phyloP scores from a whole-genome alignment of 2,797 vertebrate genomes.

The Macropus fuliginosus region DNA sequence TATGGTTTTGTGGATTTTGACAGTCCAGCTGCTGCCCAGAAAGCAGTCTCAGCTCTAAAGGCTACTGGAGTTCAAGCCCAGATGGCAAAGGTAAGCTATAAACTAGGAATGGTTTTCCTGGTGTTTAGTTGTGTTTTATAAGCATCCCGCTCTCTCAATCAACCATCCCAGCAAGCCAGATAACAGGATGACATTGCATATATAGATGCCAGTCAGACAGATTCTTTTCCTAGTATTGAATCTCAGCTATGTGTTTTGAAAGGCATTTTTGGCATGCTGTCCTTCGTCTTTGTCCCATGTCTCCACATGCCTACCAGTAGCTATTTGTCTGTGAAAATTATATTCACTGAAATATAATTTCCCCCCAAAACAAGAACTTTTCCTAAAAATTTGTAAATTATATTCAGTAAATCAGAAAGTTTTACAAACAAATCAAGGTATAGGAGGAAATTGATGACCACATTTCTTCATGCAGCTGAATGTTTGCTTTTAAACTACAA shows the following conservation, averaged over 20 bases:
- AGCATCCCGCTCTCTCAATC: neutral
- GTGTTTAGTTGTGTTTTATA: neutral
- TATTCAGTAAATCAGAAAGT: neutral
- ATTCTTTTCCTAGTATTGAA: neutral
- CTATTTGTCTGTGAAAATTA: neutral
- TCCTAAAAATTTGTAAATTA: neutral
- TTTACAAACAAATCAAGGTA: constrained; percentile 16
- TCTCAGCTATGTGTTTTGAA: neutral
- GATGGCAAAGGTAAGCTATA: constrained; percentile 97
- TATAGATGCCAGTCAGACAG: neutral
- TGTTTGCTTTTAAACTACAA: neutral
- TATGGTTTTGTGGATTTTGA: constrained; percentile 99
- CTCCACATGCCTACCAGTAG: neutral
- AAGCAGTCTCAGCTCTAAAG: constrained; percentile 97
- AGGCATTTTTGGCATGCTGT: accelerated
- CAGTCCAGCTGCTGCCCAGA: constrained; percentile 97
- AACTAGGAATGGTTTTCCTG: neutral
- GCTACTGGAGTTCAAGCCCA: constrained; percentile 97
- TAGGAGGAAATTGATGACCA: neutral
- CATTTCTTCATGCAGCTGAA: neutral
- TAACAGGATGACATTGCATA: neutral
- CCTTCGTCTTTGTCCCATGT: neutral
- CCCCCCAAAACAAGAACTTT: neutral
- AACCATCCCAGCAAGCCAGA: neutral
- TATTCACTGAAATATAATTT: neutral